phyloP scores from a whole-genome alignment of 2,888 invertebrate species.

The Orchesella flavescens region DNA sequence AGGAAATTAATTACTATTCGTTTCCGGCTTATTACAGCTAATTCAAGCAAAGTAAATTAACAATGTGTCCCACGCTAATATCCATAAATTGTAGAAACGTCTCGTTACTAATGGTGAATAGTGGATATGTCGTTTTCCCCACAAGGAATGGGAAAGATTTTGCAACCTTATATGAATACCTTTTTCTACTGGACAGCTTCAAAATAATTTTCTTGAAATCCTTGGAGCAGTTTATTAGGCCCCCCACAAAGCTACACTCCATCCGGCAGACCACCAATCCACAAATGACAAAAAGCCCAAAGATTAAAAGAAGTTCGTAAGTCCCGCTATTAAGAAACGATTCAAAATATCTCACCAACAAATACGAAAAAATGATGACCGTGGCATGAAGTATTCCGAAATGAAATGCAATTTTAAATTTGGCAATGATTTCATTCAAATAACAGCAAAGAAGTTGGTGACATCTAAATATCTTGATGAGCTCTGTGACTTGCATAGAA shows the following conservation, averaged over 20 bases:
- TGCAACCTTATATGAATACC: conserved; percentile 4
- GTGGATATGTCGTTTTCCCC: conserved; percentile 21
- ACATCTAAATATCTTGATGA: not conserved
- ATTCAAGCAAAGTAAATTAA: conserved; percentile 17
- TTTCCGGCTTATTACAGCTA: no score
- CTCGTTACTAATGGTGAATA: conserved; percentile 25
- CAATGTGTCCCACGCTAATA: conserved; percentile 32
- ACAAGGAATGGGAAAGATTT: conserved; percentile 10
- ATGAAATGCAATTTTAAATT: not conserved
- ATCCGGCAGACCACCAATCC: not conserved
- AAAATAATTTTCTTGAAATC: not conserved
- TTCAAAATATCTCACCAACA: not conserved
- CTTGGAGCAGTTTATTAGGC: not conserved
- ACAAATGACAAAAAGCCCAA: not conserved
- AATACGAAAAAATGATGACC: not conserved
- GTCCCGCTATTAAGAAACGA: not conserved
- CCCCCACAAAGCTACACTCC: conserved; percentile 20
- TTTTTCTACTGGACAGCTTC: not conserved
- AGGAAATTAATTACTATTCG: no score
- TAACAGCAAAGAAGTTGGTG: not conserved
- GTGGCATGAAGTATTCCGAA: not conserved
- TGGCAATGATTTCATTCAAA: not conserved
- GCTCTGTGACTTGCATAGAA: no score
- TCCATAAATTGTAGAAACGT: conserved; percentile 31
- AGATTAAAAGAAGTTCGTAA: conserved; percentile 7